phyloP scores from a whole-genome alignment of 2,797 vertebrate species.

The Poeciliopsis infans region DNA sequence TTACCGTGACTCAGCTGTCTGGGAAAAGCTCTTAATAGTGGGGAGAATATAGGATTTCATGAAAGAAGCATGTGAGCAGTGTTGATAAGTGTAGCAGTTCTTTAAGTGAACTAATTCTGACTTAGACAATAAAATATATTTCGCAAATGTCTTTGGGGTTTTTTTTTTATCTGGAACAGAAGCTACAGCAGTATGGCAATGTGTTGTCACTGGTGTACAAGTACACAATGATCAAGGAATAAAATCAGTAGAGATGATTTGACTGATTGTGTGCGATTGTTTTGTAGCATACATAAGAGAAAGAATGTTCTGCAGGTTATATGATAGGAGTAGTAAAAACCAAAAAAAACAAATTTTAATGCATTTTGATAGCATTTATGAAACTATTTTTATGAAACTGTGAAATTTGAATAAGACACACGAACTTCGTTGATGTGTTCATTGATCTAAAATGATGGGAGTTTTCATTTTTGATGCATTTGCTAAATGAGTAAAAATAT shows the following conservation, averaged over 20 bases:
- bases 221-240: background rate
- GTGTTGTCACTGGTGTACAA: background rate
- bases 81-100: conserved; percentile 1
- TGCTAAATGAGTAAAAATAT: background rate
- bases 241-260: background rate
- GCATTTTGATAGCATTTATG: background rate
- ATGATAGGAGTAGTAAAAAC: background rate
- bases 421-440: background rate
- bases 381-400: background rate
- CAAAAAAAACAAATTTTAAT: background rate
- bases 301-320: background rate
- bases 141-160: background rate
- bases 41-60: background rate
- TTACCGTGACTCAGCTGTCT: conserved; percentile 35
- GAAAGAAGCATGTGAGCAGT: background rate
- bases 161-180: background rate
- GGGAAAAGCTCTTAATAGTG: conserved; percentile 24
- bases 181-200: background rate
- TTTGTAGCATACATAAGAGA: background rate
- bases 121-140: background rate
- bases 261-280: too few relatives aligned
- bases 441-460: background rate
- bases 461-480: background rate
- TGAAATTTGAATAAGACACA: background rate
- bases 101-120: background rate